Evolutionary conservation across 2,113 vertebrate genomes (phyloP).

Genomic region (Pelmatolapia mariae): DNA sequence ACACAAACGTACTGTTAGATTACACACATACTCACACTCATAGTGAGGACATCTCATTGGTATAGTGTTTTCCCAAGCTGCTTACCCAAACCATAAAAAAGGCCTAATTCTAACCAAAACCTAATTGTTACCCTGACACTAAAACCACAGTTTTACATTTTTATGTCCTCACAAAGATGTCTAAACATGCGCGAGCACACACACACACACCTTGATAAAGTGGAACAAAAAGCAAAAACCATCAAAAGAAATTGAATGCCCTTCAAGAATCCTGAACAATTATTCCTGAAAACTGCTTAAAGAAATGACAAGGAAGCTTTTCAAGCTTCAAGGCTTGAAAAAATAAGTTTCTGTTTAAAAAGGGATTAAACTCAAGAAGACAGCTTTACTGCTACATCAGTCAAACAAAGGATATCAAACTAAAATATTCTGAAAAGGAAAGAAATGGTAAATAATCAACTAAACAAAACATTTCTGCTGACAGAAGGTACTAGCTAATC

Average conservation of each 20-base stretch:
- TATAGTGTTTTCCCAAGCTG: background rate
- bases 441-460: background rate
- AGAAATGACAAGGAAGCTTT: background rate
- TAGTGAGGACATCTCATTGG: background rate
- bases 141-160: background rate
- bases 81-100: background rate
- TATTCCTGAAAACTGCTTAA: background rate
- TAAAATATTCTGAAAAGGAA: background rate
- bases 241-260: background rate
- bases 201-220: background rate
- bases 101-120: background rate
- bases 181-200: background rate
- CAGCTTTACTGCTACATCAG: background rate
- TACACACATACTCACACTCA: background rate
- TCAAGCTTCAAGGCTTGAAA: background rate
- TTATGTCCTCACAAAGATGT: background rate
- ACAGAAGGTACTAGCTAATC: background rate
- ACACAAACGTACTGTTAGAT: background rate
- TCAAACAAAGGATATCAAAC: background rate
- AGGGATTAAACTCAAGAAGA: background rate
- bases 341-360: background rate
- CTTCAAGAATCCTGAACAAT: background rate
- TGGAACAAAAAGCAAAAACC: background rate
- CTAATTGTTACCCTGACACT: background rate
- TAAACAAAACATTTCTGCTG: background rate